These are phyloP conservation scores for Calephelis perditalis DNA, from an alignment of 2,888 invertebrate species.

Conservation along the genomic window DNA sequence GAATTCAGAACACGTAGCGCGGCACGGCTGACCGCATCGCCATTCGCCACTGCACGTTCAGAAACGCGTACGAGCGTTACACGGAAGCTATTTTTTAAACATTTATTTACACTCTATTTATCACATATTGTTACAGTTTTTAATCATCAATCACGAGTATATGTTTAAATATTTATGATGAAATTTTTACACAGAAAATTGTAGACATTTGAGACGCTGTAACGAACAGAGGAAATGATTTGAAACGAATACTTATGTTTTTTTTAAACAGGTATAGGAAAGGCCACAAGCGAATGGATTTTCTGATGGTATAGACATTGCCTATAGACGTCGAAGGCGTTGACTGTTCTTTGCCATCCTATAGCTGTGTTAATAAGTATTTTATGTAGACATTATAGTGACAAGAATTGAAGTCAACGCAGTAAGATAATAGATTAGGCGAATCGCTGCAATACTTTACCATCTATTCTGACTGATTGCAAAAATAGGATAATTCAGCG, in stretches of 20 bases:
- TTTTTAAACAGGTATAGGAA: too few relatives aligned
- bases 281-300: too few relatives aligned
- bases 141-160: slow-evolving; percentile 15
- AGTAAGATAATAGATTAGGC: too few relatives aligned
- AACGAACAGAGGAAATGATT: slow-evolving; percentile 1
- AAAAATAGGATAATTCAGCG: too few relatives aligned
- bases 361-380: too few relatives aligned
- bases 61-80: slow-evolving; percentile 24
- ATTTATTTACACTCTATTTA: slow-evolving; percentile 12
- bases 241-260: background rate
- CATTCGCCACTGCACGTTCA: slow-evolving; percentile 35
- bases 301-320: too few relatives aligned
- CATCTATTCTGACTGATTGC: too few relatives aligned
- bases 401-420: too few relatives aligned
- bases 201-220: background rate
- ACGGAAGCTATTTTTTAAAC: slow-evolving; percentile 28
- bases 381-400: too few relatives aligned
- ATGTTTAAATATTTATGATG: background rate
- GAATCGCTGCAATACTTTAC: too few relatives aligned
- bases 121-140: slow-evolving; percentile 17
- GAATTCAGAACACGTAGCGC: slow-evolving; percentile 57
- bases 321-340: too few relatives aligned
- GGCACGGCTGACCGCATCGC: slow-evolving; percentile 40
- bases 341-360: too few relatives aligned
- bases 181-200: slow-evolving; percentile 2